Evolutionary conservation across 1,140 invertebrate species (phyloP).

Genomic region (Drosophila nikananu): DNA sequence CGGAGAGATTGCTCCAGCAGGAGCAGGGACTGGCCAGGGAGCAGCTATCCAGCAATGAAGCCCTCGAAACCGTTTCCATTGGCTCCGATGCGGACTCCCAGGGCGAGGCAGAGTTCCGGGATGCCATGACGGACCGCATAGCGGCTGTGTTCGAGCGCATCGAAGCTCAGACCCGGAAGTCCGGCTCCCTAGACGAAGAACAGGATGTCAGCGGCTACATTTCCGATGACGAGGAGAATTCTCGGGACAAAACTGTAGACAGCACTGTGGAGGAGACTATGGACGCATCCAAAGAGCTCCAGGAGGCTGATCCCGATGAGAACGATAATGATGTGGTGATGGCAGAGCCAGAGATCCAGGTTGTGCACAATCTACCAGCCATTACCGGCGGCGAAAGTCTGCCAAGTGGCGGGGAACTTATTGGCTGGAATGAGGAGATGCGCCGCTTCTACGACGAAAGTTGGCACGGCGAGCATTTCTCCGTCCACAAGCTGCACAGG

Average conservation of each 20-base stretch:
- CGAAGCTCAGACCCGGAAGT: constrained; percentile 22
- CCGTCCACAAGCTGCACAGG: constrained; percentile 83
- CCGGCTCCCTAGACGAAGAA: not conserved
- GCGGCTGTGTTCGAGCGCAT: constrained; percentile 49
- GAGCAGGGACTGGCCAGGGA: constrained; percentile 14
- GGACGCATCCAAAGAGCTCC: not conserved
- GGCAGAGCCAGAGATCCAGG: constrained; percentile 15
- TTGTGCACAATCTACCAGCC: constrained; percentile 37
- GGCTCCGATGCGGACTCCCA: constrained; percentile 56
- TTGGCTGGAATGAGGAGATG: constrained; percentile 86
- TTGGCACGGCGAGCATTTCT: constrained; percentile 88
- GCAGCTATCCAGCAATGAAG: not conserved
- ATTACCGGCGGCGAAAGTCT: constrained; percentile 22
- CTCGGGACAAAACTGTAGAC: constrained; percentile 1
- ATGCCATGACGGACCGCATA: constrained; percentile 45
- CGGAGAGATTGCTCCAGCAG: constrained; percentile 62
- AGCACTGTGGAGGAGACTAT: constrained; percentile 11
- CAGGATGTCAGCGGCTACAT: constrained; percentile 9
- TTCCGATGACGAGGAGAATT: constrained; percentile 23
- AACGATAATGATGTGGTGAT: not conserved
- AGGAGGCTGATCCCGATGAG: constrained; percentile 1
- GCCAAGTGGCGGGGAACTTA: constrained; percentile 32
- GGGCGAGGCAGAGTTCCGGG: constrained; percentile 39
- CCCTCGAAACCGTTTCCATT: constrained; percentile 30
- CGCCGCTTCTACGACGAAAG: constrained; percentile 88